These are phyloP conservation scores for Micrasema minimum DNA, from an alignment of 1,140 invertebrate genomes.

Conservation along the genomic window DNA sequence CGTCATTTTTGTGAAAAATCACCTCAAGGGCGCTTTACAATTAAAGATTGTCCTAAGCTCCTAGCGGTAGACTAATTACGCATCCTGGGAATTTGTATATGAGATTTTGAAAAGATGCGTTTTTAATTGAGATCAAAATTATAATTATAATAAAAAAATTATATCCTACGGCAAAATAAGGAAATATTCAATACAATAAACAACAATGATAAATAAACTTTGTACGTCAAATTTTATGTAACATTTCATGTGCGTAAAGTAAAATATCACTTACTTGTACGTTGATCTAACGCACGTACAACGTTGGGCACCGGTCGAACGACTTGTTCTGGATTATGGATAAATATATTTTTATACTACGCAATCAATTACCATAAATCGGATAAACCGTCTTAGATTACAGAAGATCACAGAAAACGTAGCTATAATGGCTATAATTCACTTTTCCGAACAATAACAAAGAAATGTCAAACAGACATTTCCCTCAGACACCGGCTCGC, in stretches of 20 bases:
- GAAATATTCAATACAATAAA: too few species aligned
- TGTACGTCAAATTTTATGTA: neutral
- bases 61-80: too few species aligned
- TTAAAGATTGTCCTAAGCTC: too few species aligned
- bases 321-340: constrained; percentile 28
- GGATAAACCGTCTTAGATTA: neutral
- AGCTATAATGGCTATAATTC: neutral
- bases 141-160: too few species aligned
- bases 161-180: too few species aligned
- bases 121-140: too few species aligned
- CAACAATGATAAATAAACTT: too few species aligned
- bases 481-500: constrained; percentile 42
- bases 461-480: constrained; percentile 32
- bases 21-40: too few species aligned
- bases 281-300: constrained; percentile 20
- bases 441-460: constrained; percentile 19
- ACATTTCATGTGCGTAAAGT: constrained; percentile 19
- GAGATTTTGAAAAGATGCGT: too few species aligned
- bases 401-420: neutral
- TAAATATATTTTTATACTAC: constrained; percentile 47
- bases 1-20: too few species aligned
- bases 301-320: constrained; percentile 19
- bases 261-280: constrained; percentile 29
- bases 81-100: too few species aligned
- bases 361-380: constrained; percentile 44